A percentile compares a stretch with the other conserved stretches of the same genome.
Conservation (phyloP, 2,113 vertebrate species). For the Osmerus eperlanus region DNA sequence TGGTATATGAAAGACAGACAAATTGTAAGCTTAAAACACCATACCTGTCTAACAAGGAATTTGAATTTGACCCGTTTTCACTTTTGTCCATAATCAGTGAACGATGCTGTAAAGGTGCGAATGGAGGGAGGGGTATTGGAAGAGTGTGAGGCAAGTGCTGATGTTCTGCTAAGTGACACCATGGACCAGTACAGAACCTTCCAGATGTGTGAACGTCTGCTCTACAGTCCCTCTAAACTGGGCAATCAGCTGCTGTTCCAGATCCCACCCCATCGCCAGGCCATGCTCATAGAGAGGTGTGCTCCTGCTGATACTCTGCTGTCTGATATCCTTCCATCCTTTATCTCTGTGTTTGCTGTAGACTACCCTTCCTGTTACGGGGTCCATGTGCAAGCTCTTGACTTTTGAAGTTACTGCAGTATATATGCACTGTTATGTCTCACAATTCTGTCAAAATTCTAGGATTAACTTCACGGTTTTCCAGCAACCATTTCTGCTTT, state of each 20-base stretch:
- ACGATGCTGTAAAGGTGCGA: slow-evolving; percentile 80
- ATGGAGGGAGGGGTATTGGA: slow-evolving; percentile 85
- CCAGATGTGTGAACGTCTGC: slow-evolving; percentile 89
- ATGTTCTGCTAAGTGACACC: slow-evolving; percentile 88
- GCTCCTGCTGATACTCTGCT: not conserved
- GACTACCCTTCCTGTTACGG: not conserved
- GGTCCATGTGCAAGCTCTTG: not conserved
- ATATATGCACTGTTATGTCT: too few species aligned
- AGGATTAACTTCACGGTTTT: too few species aligned
- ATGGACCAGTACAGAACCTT: slow-evolving; percentile 95
- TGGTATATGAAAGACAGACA: too few species aligned
- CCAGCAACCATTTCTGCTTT: too few species aligned
- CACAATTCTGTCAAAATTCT: too few species aligned
- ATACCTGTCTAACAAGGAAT: not conserved
- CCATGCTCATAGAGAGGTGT: slow-evolving; percentile 88
- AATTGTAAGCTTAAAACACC: too few species aligned
- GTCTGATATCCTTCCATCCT: not conserved
- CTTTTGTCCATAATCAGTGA: slow-evolving; percentile 62
- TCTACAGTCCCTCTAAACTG: slow-evolving; percentile 84
- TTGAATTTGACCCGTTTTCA: not conserved
- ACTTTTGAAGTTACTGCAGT: too few species aligned
- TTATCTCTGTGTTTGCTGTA: not conserved
- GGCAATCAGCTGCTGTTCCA: slow-evolving; percentile 89
- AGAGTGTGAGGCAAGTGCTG: slow-evolving; percentile 81
- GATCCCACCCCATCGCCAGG: slow-evolving; percentile 85